phyloP scores from a whole-genome alignment of 2,797 vertebrate species.

The Sebastes aleutianus region DNA sequence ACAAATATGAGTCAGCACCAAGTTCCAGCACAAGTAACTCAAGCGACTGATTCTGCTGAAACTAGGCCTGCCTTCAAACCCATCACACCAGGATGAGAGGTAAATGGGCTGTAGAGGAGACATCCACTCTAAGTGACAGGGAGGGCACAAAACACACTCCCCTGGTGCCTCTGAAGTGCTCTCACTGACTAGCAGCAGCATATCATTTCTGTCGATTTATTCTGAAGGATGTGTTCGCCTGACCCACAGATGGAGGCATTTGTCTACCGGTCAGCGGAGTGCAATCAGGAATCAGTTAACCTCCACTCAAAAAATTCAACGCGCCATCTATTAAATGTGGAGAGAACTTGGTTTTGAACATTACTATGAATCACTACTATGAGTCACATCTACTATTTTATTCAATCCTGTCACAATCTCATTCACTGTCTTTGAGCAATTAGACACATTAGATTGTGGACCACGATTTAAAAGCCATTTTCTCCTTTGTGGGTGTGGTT shows the following conservation, averaged over 20 bases:
- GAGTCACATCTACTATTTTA: constrained; percentile 11
- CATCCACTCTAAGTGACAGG: constrained; percentile 52
- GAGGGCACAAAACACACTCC: constrained; percentile 53
- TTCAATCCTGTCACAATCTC: background rate
- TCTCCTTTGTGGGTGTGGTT: background rate
- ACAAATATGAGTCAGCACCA: constrained; percentile 22
- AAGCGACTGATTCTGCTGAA: constrained; percentile 27
- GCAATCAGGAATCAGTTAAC: constrained; percentile 59
- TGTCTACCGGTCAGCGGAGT: constrained; percentile 48
- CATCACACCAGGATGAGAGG: constrained; percentile 36
- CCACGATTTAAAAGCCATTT: background rate
- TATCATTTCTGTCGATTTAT: constrained; percentile 61
- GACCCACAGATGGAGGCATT: constrained; percentile 45
- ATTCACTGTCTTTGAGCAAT: background rate
- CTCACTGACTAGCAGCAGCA: constrained; percentile 56
- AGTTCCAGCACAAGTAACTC: constrained; percentile 1
- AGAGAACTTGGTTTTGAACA: constrained; percentile 35
- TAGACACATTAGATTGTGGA: background rate
- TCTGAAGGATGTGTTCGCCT: constrained; percentile 58
- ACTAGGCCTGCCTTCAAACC: constrained; percentile 36
- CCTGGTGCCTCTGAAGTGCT: constrained; percentile 48
- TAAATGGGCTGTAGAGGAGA: constrained; percentile 58
- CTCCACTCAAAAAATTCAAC: constrained; percentile 33
- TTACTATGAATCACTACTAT: constrained; percentile 8
- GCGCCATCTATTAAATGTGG: constrained; percentile 8